Percentiles rank a stretch among this genome's conserved stretches.
Evolutionary conservation across 2,888 invertebrate genomes (phyloP).

Genomic region (Yponomeuta malinellus): DNA sequence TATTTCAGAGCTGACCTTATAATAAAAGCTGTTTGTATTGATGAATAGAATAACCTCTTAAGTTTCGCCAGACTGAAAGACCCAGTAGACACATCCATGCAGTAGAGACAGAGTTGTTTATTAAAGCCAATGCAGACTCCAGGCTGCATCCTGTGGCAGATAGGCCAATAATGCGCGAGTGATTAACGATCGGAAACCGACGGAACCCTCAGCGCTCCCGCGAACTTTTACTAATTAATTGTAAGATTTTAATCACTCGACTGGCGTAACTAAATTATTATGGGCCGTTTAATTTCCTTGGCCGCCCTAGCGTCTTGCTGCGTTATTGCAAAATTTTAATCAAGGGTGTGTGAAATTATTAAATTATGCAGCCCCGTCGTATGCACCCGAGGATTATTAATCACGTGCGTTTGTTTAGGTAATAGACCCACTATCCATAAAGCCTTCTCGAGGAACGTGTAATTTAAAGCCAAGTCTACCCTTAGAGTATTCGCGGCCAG

Average conservation of each 20-base stretch:
- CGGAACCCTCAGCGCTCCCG: conserved; percentile 27
- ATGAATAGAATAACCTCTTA: too few relatives aligned
- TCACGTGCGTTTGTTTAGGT: conserved; percentile 58
- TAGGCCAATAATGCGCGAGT: conserved; percentile 9
- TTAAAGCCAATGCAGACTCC: neutral
- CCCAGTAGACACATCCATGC: too few relatives aligned
- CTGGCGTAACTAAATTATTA: conserved; percentile 69
- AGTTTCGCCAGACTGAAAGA: too few relatives aligned
- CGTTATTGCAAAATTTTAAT: conserved; percentile 73
- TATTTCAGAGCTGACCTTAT: too few relatives aligned
- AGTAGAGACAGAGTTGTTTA: neutral
- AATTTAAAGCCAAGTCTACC: conserved; percentile 21
- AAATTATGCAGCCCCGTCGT: conserved; percentile 73
- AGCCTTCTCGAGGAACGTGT: conserved; percentile 31
- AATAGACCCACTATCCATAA: conserved; percentile 34
- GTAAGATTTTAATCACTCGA: conserved; percentile 69
- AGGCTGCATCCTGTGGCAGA: neutral
- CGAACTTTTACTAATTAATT: conserved; percentile 71
- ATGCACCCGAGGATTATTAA: conserved; percentile 68
- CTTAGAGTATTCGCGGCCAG: neutral
- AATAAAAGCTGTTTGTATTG: too few relatives aligned
- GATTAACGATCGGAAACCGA: conserved; percentile 15
- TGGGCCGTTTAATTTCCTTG: conserved; percentile 70
- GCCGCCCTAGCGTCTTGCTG: conserved; percentile 58
- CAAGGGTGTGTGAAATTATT: conserved; percentile 68